phyloP scores from a whole-genome alignment of 2,113 vertebrate species.

The Saguinus midas region DNA sequence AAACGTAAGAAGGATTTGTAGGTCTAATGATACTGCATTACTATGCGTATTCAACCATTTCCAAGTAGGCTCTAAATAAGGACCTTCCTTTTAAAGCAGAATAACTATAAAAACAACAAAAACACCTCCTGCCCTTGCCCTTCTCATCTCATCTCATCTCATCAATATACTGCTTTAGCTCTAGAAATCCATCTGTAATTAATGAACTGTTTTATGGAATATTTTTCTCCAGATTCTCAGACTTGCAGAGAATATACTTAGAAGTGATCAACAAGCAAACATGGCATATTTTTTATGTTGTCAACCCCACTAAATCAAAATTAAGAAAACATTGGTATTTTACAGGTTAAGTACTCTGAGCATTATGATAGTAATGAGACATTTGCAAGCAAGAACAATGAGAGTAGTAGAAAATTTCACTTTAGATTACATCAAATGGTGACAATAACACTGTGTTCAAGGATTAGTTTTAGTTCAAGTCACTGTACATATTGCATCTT shows the following conservation, averaged over 20 bases:
- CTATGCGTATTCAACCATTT: not conserved
- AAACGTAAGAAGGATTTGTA: not conserved
- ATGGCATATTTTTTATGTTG: slow-evolving; percentile 21
- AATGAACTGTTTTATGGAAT: slow-evolving; percentile 43
- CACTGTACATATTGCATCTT: not conserved
- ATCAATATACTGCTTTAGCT: not conserved
- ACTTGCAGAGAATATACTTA: slow-evolving; percentile 64
- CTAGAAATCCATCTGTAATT: slow-evolving; percentile 47
- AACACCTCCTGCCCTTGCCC: not conserved
- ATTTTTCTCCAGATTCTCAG: not conserved
- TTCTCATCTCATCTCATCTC: accelerated
- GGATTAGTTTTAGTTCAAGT: not conserved
- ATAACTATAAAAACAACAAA: not conserved
- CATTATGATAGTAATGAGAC: slow-evolving; percentile 55
- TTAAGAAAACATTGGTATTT: slow-evolving; percentile 52
- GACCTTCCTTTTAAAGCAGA: not conserved
- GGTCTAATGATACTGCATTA: not conserved
- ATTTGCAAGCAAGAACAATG: slow-evolving; percentile 50
- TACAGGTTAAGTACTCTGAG: slow-evolving; percentile 68
- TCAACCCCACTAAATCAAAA: slow-evolving; percentile 68
- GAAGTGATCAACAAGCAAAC: slow-evolving; percentile 56
- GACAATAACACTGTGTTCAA: slow-evolving; percentile 43
- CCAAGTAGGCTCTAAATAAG: not conserved
- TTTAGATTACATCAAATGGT: slow-evolving; percentile 35
- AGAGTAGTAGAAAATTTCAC: not conserved